A percentile compares a stretch with the other conserved stretches of the same genome.
These are phyloP conservation scores for Paradoxurus hermaphroditus DNA, from an alignment of 2,113 vertebrate genomes.

Conservation along the genomic window DNA sequence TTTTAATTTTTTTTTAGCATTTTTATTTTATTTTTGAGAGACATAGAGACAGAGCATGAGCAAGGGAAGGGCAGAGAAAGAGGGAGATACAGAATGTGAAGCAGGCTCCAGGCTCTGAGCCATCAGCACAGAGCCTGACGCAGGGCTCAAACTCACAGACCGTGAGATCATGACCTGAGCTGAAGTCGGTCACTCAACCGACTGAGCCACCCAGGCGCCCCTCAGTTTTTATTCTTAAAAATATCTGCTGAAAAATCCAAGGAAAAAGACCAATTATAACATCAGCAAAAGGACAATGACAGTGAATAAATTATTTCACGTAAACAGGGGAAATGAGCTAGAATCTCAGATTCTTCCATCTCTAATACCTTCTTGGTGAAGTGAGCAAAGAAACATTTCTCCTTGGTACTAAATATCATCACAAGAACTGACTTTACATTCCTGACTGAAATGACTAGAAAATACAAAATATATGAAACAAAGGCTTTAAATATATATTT, in stretches of 20 bases:
- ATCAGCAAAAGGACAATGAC: not conserved
- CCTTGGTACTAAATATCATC: not conserved
- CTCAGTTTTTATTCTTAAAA: not conserved
- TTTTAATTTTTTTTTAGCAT: too few relatives aligned
- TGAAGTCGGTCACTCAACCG: too few relatives aligned
- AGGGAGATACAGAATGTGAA: too few relatives aligned
- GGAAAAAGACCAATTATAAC: not conserved
- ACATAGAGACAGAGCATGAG: too few relatives aligned
- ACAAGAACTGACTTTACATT: not conserved
- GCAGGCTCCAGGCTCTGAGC: too few relatives aligned
- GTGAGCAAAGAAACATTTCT: not conserved
- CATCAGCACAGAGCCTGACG: too few relatives aligned
- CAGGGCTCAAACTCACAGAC: too few relatives aligned
- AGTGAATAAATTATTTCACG: not conserved
- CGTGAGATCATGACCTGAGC: too few relatives aligned
- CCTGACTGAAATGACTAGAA: not conserved
- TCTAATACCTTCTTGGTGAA: not conserved
- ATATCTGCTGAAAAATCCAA: not conserved
- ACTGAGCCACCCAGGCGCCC: too few relatives aligned
- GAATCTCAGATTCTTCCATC: not conserved
- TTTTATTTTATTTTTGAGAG: too few relatives aligned
- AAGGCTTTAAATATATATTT: not conserved
- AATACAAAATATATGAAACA: not conserved
- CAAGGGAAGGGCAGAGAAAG: too few relatives aligned
- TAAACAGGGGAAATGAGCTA: not conserved